phyloP scores from a whole-genome alignment of 2,113 vertebrate genomes.

The Atlantisia rogersi region DNA sequence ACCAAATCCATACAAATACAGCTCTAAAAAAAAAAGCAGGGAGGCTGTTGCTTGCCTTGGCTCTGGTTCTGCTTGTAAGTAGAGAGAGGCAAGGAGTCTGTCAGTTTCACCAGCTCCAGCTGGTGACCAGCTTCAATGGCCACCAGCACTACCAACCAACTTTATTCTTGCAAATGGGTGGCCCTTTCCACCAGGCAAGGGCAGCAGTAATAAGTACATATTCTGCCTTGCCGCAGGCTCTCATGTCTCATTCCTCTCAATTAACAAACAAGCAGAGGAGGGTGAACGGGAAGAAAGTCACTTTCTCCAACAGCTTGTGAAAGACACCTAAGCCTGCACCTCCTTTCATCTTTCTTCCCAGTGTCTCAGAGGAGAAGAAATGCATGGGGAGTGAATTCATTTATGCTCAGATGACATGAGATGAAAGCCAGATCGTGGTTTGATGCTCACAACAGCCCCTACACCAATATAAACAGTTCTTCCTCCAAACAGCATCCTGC shows the following conservation, averaged over 20 bases:
- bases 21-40: neutral
- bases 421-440: neutral
- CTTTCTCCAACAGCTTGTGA: neutral
- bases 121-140: neutral
- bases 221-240: fast-evolving
- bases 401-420: neutral
- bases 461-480: neutral
- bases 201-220: neutral
- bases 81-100: neutral
- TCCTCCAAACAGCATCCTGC: neutral
- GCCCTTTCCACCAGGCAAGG: neutral
- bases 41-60: neutral
- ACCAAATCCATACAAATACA: neutral
- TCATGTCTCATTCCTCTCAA: neutral
- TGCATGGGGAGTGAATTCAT: neutral
- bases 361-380: neutral
- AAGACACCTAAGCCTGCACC: neutral
- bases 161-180: neutral
- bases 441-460: neutral
- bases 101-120: neutral
- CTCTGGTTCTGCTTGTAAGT: neutral
- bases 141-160: neutral
- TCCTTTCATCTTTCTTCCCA: neutral
- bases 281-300: neutral
- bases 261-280: neutral